Evolutionary conservation across 2,113 vertebrate species (phyloP), one percentile per base, ranked within the genome.

Genomic region (Tetrao urogallus): DNA sequence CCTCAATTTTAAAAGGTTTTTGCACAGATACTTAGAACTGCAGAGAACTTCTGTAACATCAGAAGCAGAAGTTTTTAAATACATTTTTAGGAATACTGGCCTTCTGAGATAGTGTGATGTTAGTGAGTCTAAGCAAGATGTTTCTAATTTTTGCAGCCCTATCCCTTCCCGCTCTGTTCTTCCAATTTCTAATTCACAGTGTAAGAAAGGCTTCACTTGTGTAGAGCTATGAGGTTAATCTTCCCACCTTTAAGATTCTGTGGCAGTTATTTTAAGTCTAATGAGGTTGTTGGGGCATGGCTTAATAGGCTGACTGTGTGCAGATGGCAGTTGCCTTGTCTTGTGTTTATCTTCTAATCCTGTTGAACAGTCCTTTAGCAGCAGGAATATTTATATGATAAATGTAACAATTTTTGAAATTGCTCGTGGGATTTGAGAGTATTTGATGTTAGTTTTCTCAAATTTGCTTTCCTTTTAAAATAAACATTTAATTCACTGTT

Each of bases 201-300:
- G 52, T 57, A 22, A 71, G 45, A 73, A 72, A 50, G n/a, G 56
- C 19, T 64, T 73, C 19, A n/a, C 67, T 95, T 78, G 19, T 82
- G 25, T 72, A 50, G 90, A 45, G 27, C 92, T 79, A 8, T 45
- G 61, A 94, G 58, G 80, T 47, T 97, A 97, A 96, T 97, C 95
- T 65, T 94, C 38, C 83, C 82, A 82, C 81, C 92, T 93, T 93
- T 76, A 95, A 92, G 95, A 88, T 88, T 86, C 88, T 91, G 17
- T 91, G 78, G 76, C 70, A 58, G 96, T 95, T 97, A 97, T 97
- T 97, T 97, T 95, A 97, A 95, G 93, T 89, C 92, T 95, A 90
- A 96, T 93, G 86, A 95, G 93, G 90, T 89, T 90, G 92, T 95
- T 95, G 93, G 90, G 83, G 67, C 90, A 94, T 94, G 92, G 90